Evolutionary conservation across 2,888 invertebrate genomes (phyloP).

Genomic region (Syrphus vitripennis): DNA sequence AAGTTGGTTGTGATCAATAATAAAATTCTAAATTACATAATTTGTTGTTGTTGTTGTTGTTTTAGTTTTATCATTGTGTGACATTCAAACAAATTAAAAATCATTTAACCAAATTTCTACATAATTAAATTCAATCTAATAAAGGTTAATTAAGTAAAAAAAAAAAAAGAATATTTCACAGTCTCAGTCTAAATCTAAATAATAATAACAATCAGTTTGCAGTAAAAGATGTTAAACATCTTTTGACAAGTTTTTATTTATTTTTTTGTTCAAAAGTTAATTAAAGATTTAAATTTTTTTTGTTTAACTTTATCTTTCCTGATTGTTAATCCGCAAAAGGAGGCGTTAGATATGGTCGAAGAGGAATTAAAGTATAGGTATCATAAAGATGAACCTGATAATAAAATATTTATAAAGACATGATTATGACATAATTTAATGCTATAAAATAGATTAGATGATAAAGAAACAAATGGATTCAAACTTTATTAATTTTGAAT

Average conservation of each 20-base stretch:
- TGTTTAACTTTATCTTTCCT: conserved; percentile 23
- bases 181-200: too few relatives aligned
- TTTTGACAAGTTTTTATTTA: background rate
- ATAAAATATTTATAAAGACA: conserved; percentile 23
- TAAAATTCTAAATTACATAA: background rate
- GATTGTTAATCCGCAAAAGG: background rate
- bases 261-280: background rate
- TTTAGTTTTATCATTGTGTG: conserved; percentile 31
- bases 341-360: conserved; percentile 11
- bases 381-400: conserved; percentile 54
- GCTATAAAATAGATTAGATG: conserved; percentile 22
- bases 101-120: background rate
- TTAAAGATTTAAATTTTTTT: conserved; percentile 40
- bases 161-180: conserved; percentile 6
- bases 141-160: conserved; percentile 35
- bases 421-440: conserved; percentile 49
- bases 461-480: background rate
- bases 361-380: background rate
- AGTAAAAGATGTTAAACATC: background rate
- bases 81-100: conserved; percentile 54
- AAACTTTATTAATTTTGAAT: background rate
- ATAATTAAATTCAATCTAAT: background rate
- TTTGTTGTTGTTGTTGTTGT: background rate
- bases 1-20: background rate
- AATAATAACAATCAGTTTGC: background rate